These are phyloP conservation scores for Erannis defoliaria DNA, from an alignment of 2,888 invertebrate species.

Conservation along the genomic window DNA sequence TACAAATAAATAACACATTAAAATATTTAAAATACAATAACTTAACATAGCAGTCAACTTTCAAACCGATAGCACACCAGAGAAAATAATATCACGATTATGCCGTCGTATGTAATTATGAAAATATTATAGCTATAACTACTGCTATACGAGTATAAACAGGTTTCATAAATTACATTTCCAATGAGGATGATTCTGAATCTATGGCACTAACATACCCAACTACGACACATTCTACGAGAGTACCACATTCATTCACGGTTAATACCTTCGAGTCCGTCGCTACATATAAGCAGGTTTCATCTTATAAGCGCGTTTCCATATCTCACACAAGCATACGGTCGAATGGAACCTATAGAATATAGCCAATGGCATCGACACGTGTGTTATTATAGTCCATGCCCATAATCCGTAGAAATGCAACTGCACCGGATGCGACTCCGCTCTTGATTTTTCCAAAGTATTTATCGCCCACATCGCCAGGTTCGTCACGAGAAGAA, in stretches of 20 bases:
- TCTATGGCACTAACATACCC: slow-evolving; percentile 79
- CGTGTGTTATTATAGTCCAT: slow-evolving; percentile 98
- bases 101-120: slow-evolving; percentile 25
- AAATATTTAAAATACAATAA: slow-evolving; percentile 85
- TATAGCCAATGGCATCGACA: slow-evolving; percentile 96
- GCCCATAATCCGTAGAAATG: slow-evolving; percentile 97
- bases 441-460: slow-evolving; percentile 95
- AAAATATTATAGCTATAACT: slow-evolving; percentile 30
- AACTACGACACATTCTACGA: slow-evolving; percentile 62
- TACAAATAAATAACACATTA: slow-evolving; percentile 86
- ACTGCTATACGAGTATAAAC: slow-evolving; percentile 17
- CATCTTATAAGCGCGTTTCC: slow-evolving; percentile 98
- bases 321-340: slow-evolving; percentile 97
- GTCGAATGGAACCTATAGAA: slow-evolving; percentile 98
- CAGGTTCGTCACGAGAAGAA: slow-evolving; percentile 94
- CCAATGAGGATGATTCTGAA: slow-evolving; percentile 51
- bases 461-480: slow-evolving; percentile 98
- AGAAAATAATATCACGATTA: slow-evolving; percentile 44
- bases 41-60: slow-evolving; percentile 85
- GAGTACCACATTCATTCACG: slow-evolving; percentile 65
- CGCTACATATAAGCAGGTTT: slow-evolving; percentile 94
- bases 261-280: slow-evolving; percentile 71
- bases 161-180: slow-evolving; percentile 23
- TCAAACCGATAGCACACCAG: slow-evolving; percentile 70
- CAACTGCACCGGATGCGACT: slow-evolving; percentile 96